Evolutionary conservation across 2,888 invertebrate species (phyloP), one percentile per base, ranked within the genome.

Genomic region (Horisme vitalbata): DNA sequence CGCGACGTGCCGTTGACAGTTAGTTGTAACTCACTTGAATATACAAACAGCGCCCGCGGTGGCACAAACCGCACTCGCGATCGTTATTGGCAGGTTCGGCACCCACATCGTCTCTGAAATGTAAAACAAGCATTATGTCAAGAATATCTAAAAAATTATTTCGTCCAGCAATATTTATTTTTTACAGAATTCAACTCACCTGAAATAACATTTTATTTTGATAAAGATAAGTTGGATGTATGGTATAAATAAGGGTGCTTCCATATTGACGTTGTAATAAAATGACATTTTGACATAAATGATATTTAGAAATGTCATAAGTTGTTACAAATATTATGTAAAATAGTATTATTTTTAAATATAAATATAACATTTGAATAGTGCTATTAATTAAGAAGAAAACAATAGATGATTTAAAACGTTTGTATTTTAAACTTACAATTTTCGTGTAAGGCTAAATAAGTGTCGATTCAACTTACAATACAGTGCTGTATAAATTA

Each of bases 11-110:
- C 23, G 18, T 6, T 18, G 18, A 6, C 2, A 18, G 1, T 18
- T 5, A n/a, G 9, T 23, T 9, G n/a, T n/a, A n/a, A 66, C 80
- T 78, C 54, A 93, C 93, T 93, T 93, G 57, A 91, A 79, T 53
- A 93, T 64, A 56, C 91, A 91, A 3, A 87, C 65, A 3, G 70
- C 73, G 14, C 93, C 93, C 2, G 90, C 86, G 3, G 79, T 53
- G 4, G 92, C 90, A 3, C 90, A 90, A 31, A 90, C 65, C 0
- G 89, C 85, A 57, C 93, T 92, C 10, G 87, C 68, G 9, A 91
- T 61, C 12, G 91, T 71, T 45, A 92, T 57, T 0, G 91, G 90
- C 57, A 90, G 81, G 35, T 86, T 88, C 14, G 91, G 83, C 21
- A 82, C 59, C 83, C 87, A 87, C 79, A 84, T 87, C 12, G 6